phyloP scores from a whole-genome alignment of 1,140 invertebrate species.

The Conus ventricosus region DNA sequence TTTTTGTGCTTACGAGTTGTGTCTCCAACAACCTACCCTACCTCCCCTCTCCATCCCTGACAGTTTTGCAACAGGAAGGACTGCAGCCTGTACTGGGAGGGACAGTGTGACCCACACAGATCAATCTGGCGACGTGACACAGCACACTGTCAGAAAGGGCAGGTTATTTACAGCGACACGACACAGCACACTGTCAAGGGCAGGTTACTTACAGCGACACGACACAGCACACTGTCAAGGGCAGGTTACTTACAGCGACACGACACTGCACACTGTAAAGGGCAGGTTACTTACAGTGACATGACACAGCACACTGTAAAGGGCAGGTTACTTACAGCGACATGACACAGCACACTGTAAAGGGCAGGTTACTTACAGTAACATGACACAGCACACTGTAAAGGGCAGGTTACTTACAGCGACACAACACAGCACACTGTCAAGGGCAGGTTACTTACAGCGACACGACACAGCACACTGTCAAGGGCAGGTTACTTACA shows the following conservation, averaged over 20 bases:
- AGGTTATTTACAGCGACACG: slow-evolving; percentile 65
- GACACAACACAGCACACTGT: slow-evolving; percentile 32
- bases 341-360: slow-evolving; percentile 43
- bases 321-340: slow-evolving; percentile 62
- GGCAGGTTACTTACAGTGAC: slow-evolving; percentile 63
- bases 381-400: not conserved
- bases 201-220: slow-evolving; percentile 64
- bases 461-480: slow-evolving; percentile 41
- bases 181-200: not conserved
- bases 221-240: not conserved
- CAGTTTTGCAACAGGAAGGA: too few relatives aligned
- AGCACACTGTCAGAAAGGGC: not conserved
- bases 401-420: slow-evolving; percentile 60
- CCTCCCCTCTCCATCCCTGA: too few relatives aligned
- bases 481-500: slow-evolving; percentile 54
- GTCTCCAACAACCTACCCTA: too few relatives aligned
- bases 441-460: slow-evolving; percentile 57
- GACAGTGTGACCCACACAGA: too few relatives aligned
- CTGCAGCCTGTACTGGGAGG: too few relatives aligned
- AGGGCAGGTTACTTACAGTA: slow-evolving; percentile 59
- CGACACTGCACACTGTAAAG: not conserved
- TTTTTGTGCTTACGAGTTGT: too few relatives aligned
- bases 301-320: slow-evolving; percentile 41
- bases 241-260: slow-evolving; percentile 64
- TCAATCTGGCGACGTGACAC: too few relatives aligned